Conservation (phyloP, 2,797 vertebrate genomes). For the Semaprochilodus insignis region DNA sequence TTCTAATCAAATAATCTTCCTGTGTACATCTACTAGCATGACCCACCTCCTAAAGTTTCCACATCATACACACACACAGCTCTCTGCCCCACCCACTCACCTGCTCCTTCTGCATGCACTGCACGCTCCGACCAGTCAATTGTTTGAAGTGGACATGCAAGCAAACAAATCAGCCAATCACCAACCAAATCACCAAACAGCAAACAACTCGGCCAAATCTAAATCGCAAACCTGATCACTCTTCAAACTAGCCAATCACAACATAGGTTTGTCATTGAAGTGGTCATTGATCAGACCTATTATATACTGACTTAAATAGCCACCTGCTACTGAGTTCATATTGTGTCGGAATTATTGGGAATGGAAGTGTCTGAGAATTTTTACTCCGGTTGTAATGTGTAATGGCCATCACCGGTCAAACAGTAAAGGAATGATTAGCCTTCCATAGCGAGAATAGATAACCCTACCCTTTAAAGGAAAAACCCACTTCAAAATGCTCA, state of each 20-base stretch:
- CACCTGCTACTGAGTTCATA: constrained; percentile 1
- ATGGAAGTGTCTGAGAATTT: background rate
- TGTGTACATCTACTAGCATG: constrained; percentile 99
- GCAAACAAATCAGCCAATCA: constrained; percentile 39
- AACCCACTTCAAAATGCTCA: constrained; percentile 45
- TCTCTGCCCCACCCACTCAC: constrained; percentile 78
- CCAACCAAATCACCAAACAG: constrained; percentile 31
- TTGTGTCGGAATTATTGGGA: constrained; percentile 9
- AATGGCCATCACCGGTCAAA: background rate
- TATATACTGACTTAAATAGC: constrained; percentile 18
- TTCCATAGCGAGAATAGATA: background rate
- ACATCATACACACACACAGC: constrained; percentile 87
- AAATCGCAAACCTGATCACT: constrained; percentile 19
- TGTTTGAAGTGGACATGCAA: constrained; percentile 84
- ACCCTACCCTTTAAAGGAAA: constrained; percentile 13
- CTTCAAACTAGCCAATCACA: constrained; percentile 22
- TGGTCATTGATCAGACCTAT: constrained; percentile 14
- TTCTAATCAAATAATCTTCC: constrained; percentile 99
- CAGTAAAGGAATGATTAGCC: background rate
- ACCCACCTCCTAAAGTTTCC: constrained; percentile 94
- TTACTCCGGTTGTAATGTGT: background rate
- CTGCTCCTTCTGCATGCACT: constrained; percentile 84
- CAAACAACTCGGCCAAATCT: constrained; percentile 30
- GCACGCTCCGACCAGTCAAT: constrained; percentile 79
- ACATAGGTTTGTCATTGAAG: constrained; percentile 16